Evolutionary conservation across 1,140 invertebrate genomes (phyloP).

Genomic region (Cyrtorhinus lividipennis): DNA sequence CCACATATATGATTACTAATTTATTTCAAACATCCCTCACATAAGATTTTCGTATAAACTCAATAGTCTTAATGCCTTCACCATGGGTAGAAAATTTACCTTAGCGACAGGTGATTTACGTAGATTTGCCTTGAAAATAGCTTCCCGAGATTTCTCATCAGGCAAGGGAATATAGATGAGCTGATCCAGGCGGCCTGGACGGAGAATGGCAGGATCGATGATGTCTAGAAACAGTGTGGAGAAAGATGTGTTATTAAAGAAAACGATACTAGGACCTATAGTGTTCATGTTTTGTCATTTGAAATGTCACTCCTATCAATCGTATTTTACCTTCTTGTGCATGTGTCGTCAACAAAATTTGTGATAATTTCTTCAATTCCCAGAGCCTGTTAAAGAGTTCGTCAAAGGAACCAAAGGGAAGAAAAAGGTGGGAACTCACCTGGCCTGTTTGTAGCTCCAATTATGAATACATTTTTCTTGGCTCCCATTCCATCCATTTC

Average conservation of each 20-base stretch:
- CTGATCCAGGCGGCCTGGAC: slow-evolving; percentile 96
- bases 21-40: neutral
- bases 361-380: too few relatives aligned
- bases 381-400: too few relatives aligned
- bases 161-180: slow-evolving; percentile 99
- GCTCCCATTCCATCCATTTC: slow-evolving; percentile 99
- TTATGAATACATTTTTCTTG: slow-evolving; percentile 99
- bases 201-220: slow-evolving; percentile 96
- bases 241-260: too few relatives aligned
- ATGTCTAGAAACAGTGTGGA: slow-evolving; percentile 52
- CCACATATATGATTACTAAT: neutral
- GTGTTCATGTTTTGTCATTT: too few relatives aligned
- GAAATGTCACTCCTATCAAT: too few relatives aligned
- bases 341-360: too few relatives aligned
- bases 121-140: slow-evolving; percentile 89
- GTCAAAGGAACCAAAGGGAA: too few relatives aligned
- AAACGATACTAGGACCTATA: too few relatives aligned
- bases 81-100: slow-evolving; percentile 30
- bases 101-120: slow-evolving; percentile 92
- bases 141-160: slow-evolving; percentile 92
- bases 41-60: neutral
- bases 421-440: too few relatives aligned
- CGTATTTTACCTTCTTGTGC: too few relatives aligned
- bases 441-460: slow-evolving; percentile 85
- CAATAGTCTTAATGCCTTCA: too few relatives aligned